phyloP scores from a whole-genome alignment of 1,140 invertebrate species.

The Drosophila nannoptera region DNA sequence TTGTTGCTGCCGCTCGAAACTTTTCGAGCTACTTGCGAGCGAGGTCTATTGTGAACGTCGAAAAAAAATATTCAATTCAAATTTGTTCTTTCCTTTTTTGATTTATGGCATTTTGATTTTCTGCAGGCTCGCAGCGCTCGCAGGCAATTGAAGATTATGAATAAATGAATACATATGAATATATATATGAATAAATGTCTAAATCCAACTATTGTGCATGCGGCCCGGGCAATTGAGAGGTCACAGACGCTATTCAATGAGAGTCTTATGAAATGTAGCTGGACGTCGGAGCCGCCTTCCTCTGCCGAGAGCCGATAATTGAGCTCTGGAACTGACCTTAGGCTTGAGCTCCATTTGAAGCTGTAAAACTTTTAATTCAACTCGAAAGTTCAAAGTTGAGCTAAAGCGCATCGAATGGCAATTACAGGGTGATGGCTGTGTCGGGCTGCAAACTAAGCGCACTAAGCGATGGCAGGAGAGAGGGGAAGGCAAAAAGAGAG shows the following conservation, averaged over 20 bases:
- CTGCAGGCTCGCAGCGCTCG: background rate
- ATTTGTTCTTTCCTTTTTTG: constrained; percentile 31
- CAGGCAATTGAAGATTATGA: constrained; percentile 17
- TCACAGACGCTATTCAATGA: background rate
- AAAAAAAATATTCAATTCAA: too few relatives aligned
- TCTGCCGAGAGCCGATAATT: background rate
- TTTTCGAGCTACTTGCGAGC: constrained; percentile 12
- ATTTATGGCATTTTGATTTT: constrained; percentile 55
- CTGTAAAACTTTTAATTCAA: constrained; percentile 65
- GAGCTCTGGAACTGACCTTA: constrained; percentile 5
- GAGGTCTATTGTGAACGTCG: constrained; percentile 35
- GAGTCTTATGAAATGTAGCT: too few relatives aligned
- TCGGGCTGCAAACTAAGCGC: constrained; percentile 42
- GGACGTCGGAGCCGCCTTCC: too few relatives aligned
- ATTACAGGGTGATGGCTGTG: constrained; percentile 1
- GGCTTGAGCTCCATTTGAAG: constrained; percentile 22
- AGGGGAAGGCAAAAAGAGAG: background rate
- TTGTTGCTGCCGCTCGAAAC: constrained; percentile 20
- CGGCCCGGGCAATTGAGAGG: too few relatives aligned
- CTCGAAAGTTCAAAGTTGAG: constrained; percentile 39
- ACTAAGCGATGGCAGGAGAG: constrained; percentile 33
- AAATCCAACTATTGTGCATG: too few relatives aligned
- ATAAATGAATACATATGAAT: background rate
- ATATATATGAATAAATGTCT: background rate
- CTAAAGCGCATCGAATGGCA: constrained; percentile 5